phyloP scores from a whole-genome alignment of 2,113 vertebrate genomes.

The Oncorhynchus clarkii region DNA sequence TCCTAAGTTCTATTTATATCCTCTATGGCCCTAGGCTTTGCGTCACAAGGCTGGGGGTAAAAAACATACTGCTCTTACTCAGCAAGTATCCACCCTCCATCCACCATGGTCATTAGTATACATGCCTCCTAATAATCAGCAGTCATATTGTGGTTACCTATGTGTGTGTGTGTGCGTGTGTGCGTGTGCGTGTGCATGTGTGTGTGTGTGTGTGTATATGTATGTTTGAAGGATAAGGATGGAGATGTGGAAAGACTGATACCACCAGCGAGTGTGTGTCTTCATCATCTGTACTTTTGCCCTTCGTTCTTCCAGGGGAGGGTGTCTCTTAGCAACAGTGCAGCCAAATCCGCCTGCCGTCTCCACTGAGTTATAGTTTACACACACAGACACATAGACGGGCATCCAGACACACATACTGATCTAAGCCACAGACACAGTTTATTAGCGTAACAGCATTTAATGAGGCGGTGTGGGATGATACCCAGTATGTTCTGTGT shows the following conservation, averaged over 20 bases:
- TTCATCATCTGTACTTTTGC: constrained; percentile 28
- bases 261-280: background rate
- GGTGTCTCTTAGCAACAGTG: constrained; percentile 38
- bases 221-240: background rate
- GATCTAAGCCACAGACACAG: background rate
- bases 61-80: constrained; percentile 27
- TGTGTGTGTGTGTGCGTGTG: background rate
- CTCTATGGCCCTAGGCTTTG: constrained; percentile 39
- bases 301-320: constrained; percentile 40
- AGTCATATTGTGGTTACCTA: background rate
- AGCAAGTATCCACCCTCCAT: constrained; percentile 10
- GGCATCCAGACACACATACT: background rate
- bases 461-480: no score
- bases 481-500: no score
- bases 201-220: no score
- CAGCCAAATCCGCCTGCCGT: constrained; percentile 14
- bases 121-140: background rate
- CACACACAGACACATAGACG: background rate
- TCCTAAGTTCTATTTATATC: constrained; percentile 54
- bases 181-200: background rate
- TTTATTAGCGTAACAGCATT: background rate
- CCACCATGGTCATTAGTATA: background rate
- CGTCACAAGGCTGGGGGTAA: constrained; percentile 26
- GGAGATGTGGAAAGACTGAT: background rate
- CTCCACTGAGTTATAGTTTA: constrained; percentile 27